Evolutionary conservation across 1,140 invertebrate genomes (phyloP).

Genomic region (Portunus trituberculatus): DNA sequence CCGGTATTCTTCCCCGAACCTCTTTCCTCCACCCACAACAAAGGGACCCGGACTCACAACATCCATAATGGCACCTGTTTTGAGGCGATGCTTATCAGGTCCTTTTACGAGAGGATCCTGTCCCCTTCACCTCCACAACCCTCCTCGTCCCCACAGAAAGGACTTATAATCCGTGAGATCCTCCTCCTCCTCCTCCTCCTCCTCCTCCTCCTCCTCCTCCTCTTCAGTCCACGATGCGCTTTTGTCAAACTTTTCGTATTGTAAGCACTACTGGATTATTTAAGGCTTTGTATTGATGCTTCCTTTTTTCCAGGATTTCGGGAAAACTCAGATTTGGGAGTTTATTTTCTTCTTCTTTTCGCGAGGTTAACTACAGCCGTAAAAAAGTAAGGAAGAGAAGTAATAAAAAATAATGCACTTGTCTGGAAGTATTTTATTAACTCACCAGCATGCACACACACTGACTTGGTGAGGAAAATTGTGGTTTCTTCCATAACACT

Average conservation of each 20-base stretch:
- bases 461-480: too few relatives aligned
- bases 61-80: conserved; percentile 66
- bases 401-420: too few relatives aligned
- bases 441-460: too few relatives aligned
- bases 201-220: conserved; percentile 7
- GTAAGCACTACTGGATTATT: background rate
- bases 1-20: conserved; percentile 56
- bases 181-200: background rate
- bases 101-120: conserved; percentile 39
- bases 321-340: background rate
- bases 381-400: too few relatives aligned
- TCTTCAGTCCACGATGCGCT: conserved; percentile 43
- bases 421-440: too few relatives aligned
- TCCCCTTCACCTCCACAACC: background rate
- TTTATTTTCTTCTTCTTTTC: background rate
- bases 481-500: too few relatives aligned
- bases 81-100: conserved; percentile 50
- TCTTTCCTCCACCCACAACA: conserved; percentile 41
- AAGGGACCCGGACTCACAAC: conserved; percentile 50
- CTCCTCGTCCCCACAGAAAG: background rate
- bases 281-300: background rate
- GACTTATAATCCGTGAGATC: background rate
- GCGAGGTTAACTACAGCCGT: too few relatives aligned
- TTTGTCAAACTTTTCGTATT: conserved; percentile 38
- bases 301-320: background rate